phyloP scores from a whole-genome alignment of 2,797 vertebrate genomes.

The Spheniscus humboldti region DNA sequence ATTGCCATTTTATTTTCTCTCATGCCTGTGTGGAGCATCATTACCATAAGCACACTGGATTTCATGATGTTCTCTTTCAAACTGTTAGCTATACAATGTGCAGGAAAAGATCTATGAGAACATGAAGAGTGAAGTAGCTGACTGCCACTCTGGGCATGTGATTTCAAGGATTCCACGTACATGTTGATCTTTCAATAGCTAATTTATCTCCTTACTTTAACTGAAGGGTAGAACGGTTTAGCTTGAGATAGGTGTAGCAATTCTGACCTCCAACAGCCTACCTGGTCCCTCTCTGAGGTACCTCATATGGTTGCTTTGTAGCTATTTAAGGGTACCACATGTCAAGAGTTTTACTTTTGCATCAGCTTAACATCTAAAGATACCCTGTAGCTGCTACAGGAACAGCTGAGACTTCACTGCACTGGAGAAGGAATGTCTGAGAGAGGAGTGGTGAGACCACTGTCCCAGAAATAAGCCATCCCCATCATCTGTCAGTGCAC shows the following conservation, averaged over 20 bases:
- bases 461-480: neutral
- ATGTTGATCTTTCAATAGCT: neutral
- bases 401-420: neutral
- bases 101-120: neutral
- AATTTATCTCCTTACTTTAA: neutral
- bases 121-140: neutral
- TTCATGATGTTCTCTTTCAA: neutral
- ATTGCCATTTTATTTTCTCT: neutral
- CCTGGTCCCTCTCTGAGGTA: neutral
- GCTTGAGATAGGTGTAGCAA: neutral
- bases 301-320: neutral
- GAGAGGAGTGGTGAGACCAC: neutral
- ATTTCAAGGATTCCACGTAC: neutral
- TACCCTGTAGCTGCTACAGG: neutral
- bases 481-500: neutral
- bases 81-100: neutral
- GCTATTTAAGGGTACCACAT: neutral
- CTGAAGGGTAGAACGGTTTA: neutral
- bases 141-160: neutral
- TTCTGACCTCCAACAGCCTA: neutral
- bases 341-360: neutral
- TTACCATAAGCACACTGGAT: neutral
- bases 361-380: neutral
- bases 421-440: neutral
- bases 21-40: neutral